Evolutionary conservation across 2,113 vertebrate genomes (phyloP).

Genomic region (Ciconia boyciana): DNA sequence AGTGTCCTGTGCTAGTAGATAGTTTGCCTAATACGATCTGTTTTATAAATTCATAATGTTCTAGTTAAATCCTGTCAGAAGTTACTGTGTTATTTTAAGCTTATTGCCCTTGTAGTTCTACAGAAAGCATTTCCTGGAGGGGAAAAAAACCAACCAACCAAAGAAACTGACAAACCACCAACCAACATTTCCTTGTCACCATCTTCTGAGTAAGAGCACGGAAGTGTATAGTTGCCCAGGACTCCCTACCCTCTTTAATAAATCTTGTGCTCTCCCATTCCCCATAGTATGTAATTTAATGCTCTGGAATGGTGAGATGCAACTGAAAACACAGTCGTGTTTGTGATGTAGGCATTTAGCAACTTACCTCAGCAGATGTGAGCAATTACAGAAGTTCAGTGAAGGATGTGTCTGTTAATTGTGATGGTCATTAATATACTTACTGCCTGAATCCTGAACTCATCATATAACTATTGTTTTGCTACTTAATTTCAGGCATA

Average conservation of each 20-base stretch:
- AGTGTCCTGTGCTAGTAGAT: not conserved
- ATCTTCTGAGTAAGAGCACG: not conserved
- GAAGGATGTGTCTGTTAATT: not conserved
- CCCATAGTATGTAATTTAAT: not conserved
- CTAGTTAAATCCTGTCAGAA: too few relatives aligned
- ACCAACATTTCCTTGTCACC: not conserved
- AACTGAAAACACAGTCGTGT: not conserved
- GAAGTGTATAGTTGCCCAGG: not conserved
- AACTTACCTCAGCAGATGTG: not conserved
- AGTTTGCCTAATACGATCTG: not conserved
- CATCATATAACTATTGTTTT: not conserved
- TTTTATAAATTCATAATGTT: not conserved
- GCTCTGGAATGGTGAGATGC: not conserved
- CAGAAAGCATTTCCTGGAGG: not conserved
- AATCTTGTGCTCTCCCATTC: not conserved
- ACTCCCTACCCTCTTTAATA: not conserved
- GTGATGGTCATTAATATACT: not conserved
- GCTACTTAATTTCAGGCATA: not conserved
- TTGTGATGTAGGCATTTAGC: not conserved
- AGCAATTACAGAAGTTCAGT: not conserved
- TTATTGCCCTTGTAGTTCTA: not conserved
- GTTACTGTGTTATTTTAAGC: not conserved
- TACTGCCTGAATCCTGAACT: not conserved
- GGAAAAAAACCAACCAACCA: too few relatives aligned
- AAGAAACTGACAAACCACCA: not conserved